These are phyloP conservation scores for Phalera bucephala DNA, from an alignment of 2,888 invertebrate genomes.

Conservation along the genomic window DNA sequence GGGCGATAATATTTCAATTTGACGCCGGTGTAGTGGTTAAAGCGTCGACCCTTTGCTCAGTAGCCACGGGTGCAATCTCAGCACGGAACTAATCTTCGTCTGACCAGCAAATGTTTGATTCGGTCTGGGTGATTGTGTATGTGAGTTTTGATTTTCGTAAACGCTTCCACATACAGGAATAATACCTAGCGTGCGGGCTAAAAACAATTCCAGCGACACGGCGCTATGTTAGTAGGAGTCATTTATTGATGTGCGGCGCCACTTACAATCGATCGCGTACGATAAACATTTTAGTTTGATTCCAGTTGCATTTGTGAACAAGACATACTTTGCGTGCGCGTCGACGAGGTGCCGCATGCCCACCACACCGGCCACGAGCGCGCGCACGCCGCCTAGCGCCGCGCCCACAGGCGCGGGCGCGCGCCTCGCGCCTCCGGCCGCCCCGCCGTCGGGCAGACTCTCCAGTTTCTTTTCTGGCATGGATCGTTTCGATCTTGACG, in stretches of 20 bases:
- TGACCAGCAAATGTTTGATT: too few species aligned
- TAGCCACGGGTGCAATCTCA: too few species aligned
- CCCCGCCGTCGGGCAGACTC: conserved; percentile 18
- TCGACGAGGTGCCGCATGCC: conserved; percentile 43
- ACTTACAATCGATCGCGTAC: not conserved
- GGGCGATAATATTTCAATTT: conserved; percentile 9
- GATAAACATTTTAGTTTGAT: not conserved
- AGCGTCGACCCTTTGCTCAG: not conserved
- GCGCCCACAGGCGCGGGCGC: conserved; percentile 47
- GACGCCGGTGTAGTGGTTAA: too few species aligned
- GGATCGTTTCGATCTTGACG: conserved; percentile 42
- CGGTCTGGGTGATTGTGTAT: too few species aligned
- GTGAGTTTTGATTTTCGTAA: too few species aligned
- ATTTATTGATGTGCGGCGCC: conserved; percentile 2
- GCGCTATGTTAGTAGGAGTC: not conserved
- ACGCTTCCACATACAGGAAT: too few species aligned
- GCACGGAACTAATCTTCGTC: too few species aligned
- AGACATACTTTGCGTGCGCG: not conserved
- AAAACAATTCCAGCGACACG: too few species aligned
- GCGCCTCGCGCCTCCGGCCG: conserved; percentile 18
- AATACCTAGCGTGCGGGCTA: too few species aligned
- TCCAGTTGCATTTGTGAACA: not conserved
- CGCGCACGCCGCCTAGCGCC: conserved; percentile 51
- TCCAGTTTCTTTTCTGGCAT: conserved; percentile 30
- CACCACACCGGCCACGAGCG: conserved; percentile 57